These are phyloP conservation scores for Pachyseris speciosa DNA, from an alignment of 64 coral and sea anemone species.

Conservation along the genomic window DNA sequence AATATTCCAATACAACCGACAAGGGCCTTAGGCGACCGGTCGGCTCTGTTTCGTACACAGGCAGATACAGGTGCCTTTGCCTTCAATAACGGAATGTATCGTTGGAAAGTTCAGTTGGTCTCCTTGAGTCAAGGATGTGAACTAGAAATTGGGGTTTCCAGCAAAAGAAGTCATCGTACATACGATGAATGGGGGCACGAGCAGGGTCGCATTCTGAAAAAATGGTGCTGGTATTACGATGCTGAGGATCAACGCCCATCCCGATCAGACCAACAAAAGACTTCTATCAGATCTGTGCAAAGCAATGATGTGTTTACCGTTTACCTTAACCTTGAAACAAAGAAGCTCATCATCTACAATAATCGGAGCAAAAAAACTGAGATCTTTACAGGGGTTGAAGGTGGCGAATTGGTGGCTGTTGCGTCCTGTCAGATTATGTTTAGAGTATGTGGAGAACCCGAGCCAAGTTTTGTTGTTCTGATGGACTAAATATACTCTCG, in stretches of 20 bases:
- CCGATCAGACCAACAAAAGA: not conserved
- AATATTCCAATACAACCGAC: too few species aligned
- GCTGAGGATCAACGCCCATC: too few species aligned
- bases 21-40: too few species aligned
- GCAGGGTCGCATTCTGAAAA: not conserved
- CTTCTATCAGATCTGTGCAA: not conserved
- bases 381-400: not conserved
- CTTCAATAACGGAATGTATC: slow-evolving; percentile 1
- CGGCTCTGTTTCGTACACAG: too few species aligned
- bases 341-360: slow-evolving; percentile 8
- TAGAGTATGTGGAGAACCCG: not conserved
- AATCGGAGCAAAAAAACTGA: slow-evolving; percentile 13
- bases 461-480: too few species aligned
- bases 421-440: not conserved
- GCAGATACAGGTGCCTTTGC: not conserved
- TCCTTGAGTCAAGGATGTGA: not conserved
- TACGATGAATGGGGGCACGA: too few species aligned
- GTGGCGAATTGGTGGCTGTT: not conserved
- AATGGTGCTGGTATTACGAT: not conserved
- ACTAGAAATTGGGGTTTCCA: not conserved
- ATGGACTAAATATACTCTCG: too few species aligned
- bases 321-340: not conserved
- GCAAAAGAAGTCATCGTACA: too few species aligned
- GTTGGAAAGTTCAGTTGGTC: not conserved
- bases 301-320: not conserved